Percentiles rank a stretch among this genome's conserved stretches.
phyloP scores from a whole-genome alignment of 2,888 invertebrate genomes.

The Acrobasis suavella region DNA sequence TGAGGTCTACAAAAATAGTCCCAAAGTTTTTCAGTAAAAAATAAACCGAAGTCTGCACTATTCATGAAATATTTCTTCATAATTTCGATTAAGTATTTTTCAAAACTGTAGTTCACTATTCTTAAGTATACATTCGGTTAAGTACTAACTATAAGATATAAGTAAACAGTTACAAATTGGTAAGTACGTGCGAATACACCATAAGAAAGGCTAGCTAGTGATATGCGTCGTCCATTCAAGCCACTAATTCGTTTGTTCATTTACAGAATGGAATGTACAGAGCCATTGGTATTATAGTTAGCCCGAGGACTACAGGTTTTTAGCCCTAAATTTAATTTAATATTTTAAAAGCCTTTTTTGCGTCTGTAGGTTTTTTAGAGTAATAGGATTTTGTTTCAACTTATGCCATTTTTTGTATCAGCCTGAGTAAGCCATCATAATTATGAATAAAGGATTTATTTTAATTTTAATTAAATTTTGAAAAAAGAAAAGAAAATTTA shows the following conservation, averaged over 20 bases:
- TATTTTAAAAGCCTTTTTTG: too few species aligned
- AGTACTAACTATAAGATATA: slow-evolving; percentile 42
- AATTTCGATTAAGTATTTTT: not conserved
- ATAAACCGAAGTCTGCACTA: not conserved
- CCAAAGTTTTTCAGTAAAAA: too few species aligned
- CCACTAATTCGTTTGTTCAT: slow-evolving; percentile 21
- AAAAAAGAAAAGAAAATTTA: too few species aligned
- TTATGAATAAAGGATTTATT: too few species aligned
- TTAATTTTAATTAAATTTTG: too few species aligned
- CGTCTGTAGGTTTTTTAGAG: too few species aligned
- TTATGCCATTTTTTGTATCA: too few species aligned
- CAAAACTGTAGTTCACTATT: slow-evolving; percentile 3
- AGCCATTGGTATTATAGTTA: slow-evolving; percentile 11
- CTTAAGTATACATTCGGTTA: slow-evolving; percentile 32
- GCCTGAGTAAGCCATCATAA: too few species aligned
- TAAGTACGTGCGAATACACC: slow-evolving; percentile 48
- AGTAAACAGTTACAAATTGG: slow-evolving; percentile 38
- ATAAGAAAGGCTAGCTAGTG: slow-evolving; percentile 58
- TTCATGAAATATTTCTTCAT: not conserved
- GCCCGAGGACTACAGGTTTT: too few species aligned
- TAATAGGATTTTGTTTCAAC: too few species aligned
- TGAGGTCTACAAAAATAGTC: too few species aligned
- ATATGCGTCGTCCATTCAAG: slow-evolving; percentile 49
- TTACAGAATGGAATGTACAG: slow-evolving; percentile 34
- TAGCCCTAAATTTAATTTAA: too few species aligned